phyloP scores from a whole-genome alignment of 2,113 vertebrate species.

The Mohoua ochrocephala region DNA sequence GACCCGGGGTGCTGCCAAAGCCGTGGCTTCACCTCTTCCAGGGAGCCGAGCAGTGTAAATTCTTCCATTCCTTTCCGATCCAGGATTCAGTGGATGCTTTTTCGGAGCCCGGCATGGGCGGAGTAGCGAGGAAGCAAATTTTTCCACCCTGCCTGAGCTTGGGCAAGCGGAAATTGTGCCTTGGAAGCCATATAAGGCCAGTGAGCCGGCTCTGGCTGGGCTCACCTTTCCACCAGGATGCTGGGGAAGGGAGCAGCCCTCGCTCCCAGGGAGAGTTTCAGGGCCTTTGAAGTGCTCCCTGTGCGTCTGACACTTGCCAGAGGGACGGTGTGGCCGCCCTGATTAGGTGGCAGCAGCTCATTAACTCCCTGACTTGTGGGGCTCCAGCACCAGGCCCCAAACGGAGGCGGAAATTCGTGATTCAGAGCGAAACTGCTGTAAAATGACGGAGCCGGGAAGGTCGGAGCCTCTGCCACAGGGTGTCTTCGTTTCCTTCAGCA shows the following conservation, averaged over 20 bases:
- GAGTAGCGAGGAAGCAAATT: background rate
- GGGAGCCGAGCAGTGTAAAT: background rate
- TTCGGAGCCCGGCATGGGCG: background rate
- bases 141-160: conserved; percentile 49
- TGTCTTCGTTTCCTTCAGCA: background rate
- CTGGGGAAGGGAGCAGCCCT: conserved; percentile 39
- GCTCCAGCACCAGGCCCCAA: background rate
- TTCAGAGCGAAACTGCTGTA: conserved; percentile 2
- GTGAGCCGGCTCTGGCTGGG: background rate
- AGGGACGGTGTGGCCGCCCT: background rate
- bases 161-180: conserved; percentile 34
- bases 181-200: conserved; percentile 21
- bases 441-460: background rate
- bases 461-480: background rate
- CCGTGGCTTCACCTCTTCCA: background rate
- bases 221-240: conserved; percentile 1
- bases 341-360: background rate
- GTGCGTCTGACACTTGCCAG: background rate
- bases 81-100: background rate
- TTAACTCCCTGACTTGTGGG: background rate
- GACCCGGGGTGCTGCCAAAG: background rate
- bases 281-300: conserved; percentile 30
- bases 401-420: background rate
- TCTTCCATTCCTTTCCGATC: background rate
- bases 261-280: background rate